Base-by-base conservation (phyloP, 2,888 invertebrate species). In the Exephanes ischioxanthus region DNA sequence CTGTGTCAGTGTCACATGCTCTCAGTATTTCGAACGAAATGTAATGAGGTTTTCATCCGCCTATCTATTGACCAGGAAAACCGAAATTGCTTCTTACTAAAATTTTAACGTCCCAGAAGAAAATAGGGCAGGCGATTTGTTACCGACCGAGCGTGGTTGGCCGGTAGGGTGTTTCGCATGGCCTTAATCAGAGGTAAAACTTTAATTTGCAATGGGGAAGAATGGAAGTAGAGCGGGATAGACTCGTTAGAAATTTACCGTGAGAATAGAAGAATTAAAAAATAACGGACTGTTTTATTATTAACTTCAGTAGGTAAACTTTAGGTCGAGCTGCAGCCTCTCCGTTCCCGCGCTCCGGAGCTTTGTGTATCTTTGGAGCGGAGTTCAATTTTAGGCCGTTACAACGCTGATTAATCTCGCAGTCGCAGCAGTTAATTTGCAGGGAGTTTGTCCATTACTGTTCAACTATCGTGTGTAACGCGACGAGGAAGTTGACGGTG, bases 401-500 rank as follows among this genome's bases (percentile, higher is more conserved):
- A 63, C 30, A 33, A 26, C 33, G 63, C 14, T 33, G 58, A 77
- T 19, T 67, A 70, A 22, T 41, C 55, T 80, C 51, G 53, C 68
- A 68, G 68, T 77, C 68, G 66, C 66, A 22, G 51, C 73, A 73
- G 30, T 81, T 84, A 53, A 84, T 84, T 73, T 63, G 61, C 77
- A 61, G 19, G 33, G 61, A 30, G 63, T 33, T 63, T 30, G 6
- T 63, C 16, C 16, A 48, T 33, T 16, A 33, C 63, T 33, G n/a
- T 63, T 63, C 6, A 63, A 33, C 30, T 63, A n/a, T 33, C 30
- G 30, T 16, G 30, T 63, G 33, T 63, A 2, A 16, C 33, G 7
- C 14, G 63, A 63, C 11, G 30, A 33, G 63, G 30, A 63, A 33
- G 30, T n/a, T 58, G 11, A 11, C 22, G 58, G 11, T 26, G 1